Percentiles rank a stretch among this genome's conserved stretches.
Conservation (phyloP, 2,888 invertebrate species). For the Melangyna quadrimaculata region DNA sequence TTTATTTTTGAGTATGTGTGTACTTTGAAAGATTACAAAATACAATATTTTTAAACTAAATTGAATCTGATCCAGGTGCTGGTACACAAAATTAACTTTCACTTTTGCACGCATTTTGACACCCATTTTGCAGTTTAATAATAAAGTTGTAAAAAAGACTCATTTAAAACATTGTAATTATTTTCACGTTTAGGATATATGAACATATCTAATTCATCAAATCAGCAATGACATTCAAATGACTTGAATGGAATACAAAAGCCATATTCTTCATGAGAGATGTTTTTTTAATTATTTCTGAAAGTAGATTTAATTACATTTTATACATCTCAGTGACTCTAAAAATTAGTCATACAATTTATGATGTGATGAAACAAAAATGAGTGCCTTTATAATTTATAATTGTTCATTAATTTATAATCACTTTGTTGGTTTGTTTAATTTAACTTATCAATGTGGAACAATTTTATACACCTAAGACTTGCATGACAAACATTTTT, state of each 20-base stretch:
- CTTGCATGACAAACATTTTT: no score
- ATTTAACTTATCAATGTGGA: neutral
- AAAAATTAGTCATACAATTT: neutral
- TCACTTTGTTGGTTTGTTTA: neutral
- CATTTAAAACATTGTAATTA: slow-evolving; percentile 21
- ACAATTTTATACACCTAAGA: no score
- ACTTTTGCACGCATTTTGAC: slow-evolving; percentile 58
- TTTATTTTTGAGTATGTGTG: no score
- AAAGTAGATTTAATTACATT: neutral
- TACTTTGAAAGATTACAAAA: no score
- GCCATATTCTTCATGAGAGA: neutral
- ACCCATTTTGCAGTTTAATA: neutral
- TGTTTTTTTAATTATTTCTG: neutral
- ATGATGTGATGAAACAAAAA: neutral
- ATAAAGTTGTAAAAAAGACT: slow-evolving; percentile 31
- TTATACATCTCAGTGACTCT: neutral
- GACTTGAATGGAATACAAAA: neutral
- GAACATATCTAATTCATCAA: neutral
- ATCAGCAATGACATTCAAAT: slow-evolving; percentile 7
- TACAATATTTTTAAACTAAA: no score
- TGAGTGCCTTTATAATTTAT: neutral
- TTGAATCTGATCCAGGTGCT: no score
- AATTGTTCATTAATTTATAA: neutral
- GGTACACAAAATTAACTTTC: slow-evolving; percentile 26
- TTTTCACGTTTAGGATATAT: slow-evolving; percentile 16